A percentile compares a stretch with the other conserved stretches of the same genome.
Conservation (phyloP, 2,888 invertebrate species). For the Uloborus plumipes region DNA sequence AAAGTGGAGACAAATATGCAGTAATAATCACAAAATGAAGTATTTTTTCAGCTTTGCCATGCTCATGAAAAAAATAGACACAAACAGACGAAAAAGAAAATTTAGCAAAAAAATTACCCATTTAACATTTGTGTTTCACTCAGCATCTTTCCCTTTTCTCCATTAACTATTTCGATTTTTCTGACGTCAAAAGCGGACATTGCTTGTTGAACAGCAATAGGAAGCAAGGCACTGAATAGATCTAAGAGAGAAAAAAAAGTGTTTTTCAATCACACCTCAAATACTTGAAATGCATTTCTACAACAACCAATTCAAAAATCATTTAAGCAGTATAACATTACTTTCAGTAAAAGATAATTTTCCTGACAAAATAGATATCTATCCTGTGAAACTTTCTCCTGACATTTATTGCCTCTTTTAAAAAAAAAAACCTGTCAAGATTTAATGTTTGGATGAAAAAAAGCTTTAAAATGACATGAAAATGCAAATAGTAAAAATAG, state of each 20-base stretch:
- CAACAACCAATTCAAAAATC: not conserved
- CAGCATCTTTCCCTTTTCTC: conserved; percentile 87
- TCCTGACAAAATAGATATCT: too few relatives aligned
- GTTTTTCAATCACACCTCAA: not conserved
- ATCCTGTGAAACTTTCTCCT: not conserved
- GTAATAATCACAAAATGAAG: too few relatives aligned
- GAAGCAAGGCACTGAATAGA: conserved; percentile 88
- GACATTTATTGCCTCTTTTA: too few relatives aligned
- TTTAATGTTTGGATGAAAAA: too few relatives aligned
- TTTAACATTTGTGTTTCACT: conserved; percentile 94
- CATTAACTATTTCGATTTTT: conserved; percentile 86
- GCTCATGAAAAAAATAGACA: too few relatives aligned
- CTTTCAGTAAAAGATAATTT: too few relatives aligned
- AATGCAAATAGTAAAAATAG: not conserved
- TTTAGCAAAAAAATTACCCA: conserved; percentile 73
- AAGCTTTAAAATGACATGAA: too few relatives aligned
- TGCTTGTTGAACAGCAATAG: conserved; percentile 91
- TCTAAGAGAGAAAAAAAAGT: conserved; percentile 75
- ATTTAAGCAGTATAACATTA: not conserved
- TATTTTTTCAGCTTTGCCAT: too few relatives aligned
- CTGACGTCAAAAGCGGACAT: conserved; percentile 87
- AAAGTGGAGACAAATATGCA: too few relatives aligned
- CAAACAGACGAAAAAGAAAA: too few relatives aligned
- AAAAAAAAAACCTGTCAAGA: too few relatives aligned
- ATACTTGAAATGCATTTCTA: not conserved